phyloP scores from a whole-genome alignment of 2,888 invertebrate genomes.

The Arge pagana region DNA sequence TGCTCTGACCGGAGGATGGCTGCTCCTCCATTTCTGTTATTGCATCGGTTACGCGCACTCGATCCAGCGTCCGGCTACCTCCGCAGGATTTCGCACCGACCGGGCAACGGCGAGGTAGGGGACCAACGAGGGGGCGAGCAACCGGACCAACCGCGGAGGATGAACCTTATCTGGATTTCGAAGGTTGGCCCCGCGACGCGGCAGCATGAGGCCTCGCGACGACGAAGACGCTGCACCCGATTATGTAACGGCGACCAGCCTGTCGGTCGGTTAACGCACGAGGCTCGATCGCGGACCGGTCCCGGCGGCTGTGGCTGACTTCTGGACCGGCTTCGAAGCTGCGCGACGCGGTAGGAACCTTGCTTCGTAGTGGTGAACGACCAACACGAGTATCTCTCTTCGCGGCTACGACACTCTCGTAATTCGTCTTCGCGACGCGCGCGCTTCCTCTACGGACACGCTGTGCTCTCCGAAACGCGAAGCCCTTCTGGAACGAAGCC shows the following conservation, averaged over 20 bases:
- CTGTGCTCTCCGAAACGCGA: too few relatives aligned
- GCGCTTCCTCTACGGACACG: too few relatives aligned
- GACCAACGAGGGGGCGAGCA: too few relatives aligned
- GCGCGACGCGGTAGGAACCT: too few relatives aligned
- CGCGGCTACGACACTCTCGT: too few relatives aligned
- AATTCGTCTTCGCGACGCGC: too few relatives aligned
- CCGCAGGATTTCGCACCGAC: too few relatives aligned
- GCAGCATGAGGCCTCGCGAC: background rate
- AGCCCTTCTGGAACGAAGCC: too few relatives aligned
- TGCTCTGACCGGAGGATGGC: constrained; percentile 31
- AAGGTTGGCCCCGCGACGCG: background rate
- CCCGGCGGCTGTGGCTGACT: constrained; percentile 30
- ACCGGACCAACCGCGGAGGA: background rate
- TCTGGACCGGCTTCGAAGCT: background rate
- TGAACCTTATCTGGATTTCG: constrained; percentile 16
- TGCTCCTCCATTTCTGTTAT: constrained; percentile 21
- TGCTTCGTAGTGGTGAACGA: too few relatives aligned
- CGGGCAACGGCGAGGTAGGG: too few relatives aligned
- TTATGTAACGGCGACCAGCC: constrained; percentile 41
- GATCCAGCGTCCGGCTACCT: constrained; percentile 11
- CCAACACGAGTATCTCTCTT: too few relatives aligned
- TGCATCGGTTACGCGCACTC: constrained; percentile 3
- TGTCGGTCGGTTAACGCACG: constrained; percentile 33
- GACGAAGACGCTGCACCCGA: constrained; percentile 23
- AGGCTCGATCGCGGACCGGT: constrained; percentile 33